Percentiles rank a stretch among this genome's conserved stretches.
Conservation (phyloP, 2,797 vertebrate genomes). For the Chanos chanos region DNA sequence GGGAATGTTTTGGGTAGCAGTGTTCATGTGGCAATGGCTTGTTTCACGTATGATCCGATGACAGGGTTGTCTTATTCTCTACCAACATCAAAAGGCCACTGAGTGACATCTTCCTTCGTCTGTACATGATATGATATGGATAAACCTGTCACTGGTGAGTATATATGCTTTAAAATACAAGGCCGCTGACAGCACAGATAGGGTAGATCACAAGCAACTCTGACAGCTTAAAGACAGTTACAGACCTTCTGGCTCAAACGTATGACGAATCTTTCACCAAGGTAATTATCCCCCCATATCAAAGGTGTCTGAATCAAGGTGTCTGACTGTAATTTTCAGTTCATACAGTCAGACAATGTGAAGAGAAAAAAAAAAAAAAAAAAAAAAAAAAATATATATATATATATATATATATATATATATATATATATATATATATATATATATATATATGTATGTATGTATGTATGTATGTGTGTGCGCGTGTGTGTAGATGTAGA, state of each 20-base stretch:
- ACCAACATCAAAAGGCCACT: background rate
- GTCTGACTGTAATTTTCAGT: background rate
- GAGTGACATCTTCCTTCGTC: background rate
- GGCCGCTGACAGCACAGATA: conserved; percentile 25
- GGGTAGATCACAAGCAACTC: conserved; percentile 12
- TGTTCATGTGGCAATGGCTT: too few species aligned
- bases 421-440: too few species aligned
- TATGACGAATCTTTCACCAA: background rate
- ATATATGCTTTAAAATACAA: conserved; percentile 9
- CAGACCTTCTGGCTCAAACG: background rate
- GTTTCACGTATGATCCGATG: too few species aligned
- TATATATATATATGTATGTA: too few species aligned
- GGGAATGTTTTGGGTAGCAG: too few species aligned
- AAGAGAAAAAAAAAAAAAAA: too few species aligned
- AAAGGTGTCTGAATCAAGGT: conserved; percentile 4
- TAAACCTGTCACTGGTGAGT: conserved; percentile 7
- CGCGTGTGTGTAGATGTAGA: background rate
- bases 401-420: too few species aligned
- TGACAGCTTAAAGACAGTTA: conserved; percentile 23
- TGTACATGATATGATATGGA: background rate
- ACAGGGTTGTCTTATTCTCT: background rate
- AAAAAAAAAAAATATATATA: too few species aligned
- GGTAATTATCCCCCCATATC: background rate
- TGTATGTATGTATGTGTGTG: background rate
- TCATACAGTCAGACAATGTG: conserved; percentile 20